phyloP scores from a whole-genome alignment of 2,113 vertebrate genomes.

The Platysternon megacephalum region DNA sequence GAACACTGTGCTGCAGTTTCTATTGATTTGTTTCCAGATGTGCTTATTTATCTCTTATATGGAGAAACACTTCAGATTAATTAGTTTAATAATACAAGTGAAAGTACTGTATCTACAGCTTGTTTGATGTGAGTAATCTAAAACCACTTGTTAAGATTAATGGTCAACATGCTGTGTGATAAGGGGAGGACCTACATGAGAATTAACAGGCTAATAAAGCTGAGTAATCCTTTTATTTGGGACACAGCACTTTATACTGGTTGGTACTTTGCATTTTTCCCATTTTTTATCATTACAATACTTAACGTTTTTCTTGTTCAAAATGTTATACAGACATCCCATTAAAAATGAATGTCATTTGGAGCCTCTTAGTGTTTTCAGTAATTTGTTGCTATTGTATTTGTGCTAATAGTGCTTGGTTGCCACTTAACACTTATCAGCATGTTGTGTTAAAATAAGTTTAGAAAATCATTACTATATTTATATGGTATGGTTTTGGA shows the following conservation, averaged over 20 bases:
- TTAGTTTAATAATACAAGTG: background rate
- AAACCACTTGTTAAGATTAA: slow-evolving; percentile 56
- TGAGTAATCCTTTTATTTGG: slow-evolving; percentile 10
- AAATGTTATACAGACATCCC: background rate
- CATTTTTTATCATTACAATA: slow-evolving; percentile 34
- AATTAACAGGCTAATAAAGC: slow-evolving; percentile 46
- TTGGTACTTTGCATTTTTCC: background rate
- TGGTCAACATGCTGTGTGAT: slow-evolving; percentile 15
- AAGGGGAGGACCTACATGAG: slow-evolving; percentile 22
- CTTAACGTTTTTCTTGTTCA: background rate
- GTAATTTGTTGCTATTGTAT: background rate
- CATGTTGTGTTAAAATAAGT: background rate
- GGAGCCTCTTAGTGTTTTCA: background rate
- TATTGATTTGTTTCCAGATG: background rate
- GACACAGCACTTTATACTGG: slow-evolving; percentile 7
- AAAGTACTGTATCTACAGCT: background rate
- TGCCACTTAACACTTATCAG: background rate
- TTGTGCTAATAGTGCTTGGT: slow-evolving; percentile 1
- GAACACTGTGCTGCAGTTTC: background rate
- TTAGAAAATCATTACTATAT: background rate
- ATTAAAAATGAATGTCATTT: background rate
- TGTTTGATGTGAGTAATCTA: slow-evolving; percentile 31
- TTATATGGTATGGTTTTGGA: background rate
- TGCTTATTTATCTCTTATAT: background rate
- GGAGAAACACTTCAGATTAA: background rate